Base-by-base conservation (phyloP, 2,888 invertebrate species). In the Andrena flavipes region DNA sequence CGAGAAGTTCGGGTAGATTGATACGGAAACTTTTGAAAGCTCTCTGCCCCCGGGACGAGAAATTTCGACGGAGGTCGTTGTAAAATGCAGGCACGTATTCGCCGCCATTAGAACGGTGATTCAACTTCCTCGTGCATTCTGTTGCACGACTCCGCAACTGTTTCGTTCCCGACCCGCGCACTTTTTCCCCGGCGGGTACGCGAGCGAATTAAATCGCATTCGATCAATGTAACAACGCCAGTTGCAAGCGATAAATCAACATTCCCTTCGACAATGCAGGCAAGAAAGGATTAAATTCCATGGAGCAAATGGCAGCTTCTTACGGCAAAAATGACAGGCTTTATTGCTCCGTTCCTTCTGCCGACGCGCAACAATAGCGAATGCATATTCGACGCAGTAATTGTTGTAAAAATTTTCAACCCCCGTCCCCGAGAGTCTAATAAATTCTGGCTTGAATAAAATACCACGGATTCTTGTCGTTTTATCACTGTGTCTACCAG, bases 1-100 rank as follows among this genome's bases (percentile, higher is more conserved):
- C 70, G 60, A 71, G 49, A 71, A 60, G 60, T 71, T 71, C 62
- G n/a, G 30, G 0, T 20, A n/a, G 60, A 71, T 71, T 71, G 48
- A 62, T 49, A 62, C 20, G 60, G 60, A 23, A 30, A 33, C 13
- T 60, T 71, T 29, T 49, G 13, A 4, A 63, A 42, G n/a, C 33
- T 33, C n/a, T 62, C 33, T 35, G 33, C 10, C 62, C 20, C 20
- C 8, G 23, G 4, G 16, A 35, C 26, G 42, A 48, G 48, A 48
- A 59, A 56, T 29, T 59, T 48, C 10, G 29, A 30, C 59, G n/a
- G 42, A 16, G 48, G 6, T 60, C 29, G 48, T 51, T 49, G 30
- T 7, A 59, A 48, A 60, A 56, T 42, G 48, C 26, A 48, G 29
- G 13, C 13, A 26, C 29, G 59, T 35, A 29, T 54, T 26, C 33